Conservation (phyloP, 2,113 vertebrate genomes). For the Psittacula cyanocephala region DNA sequence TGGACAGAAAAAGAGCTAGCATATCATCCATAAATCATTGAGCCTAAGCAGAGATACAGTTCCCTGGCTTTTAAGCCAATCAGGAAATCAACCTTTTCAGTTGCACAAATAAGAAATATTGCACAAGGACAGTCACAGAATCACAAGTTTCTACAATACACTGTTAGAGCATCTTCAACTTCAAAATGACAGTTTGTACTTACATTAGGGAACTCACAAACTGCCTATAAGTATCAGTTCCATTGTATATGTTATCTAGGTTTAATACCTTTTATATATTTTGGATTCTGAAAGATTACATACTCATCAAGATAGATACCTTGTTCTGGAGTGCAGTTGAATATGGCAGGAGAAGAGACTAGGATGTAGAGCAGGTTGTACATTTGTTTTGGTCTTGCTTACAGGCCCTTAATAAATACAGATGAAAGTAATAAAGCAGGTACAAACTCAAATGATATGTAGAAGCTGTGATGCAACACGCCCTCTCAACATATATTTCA, state of each 20-base stretch:
- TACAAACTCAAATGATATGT: neutral
- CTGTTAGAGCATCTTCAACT: neutral
- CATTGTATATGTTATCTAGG: neutral
- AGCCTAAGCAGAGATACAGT: neutral
- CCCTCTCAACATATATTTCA: neutral
- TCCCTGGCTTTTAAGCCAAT: neutral
- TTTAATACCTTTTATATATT: neutral
- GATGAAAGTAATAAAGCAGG: neutral
- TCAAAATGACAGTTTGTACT: neutral
- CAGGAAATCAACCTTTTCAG: neutral
- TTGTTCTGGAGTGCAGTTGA: neutral
- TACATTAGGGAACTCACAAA: neutral
- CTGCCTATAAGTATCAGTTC: neutral
- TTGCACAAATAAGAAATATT: neutral
- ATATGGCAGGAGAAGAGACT: neutral
- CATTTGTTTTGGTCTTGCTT: neutral
- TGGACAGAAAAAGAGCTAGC: slow-evolving; percentile 4
- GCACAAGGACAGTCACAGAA: neutral
- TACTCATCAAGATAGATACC: neutral
- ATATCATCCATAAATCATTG: slow-evolving; percentile 28
- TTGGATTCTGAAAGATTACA: neutral
- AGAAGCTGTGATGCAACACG: neutral
- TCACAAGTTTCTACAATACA: neutral
- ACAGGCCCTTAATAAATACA: neutral
- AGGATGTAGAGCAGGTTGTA: neutral